phyloP scores from a whole-genome alignment of 2,888 invertebrate species.

The Acronicta leporina region DNA sequence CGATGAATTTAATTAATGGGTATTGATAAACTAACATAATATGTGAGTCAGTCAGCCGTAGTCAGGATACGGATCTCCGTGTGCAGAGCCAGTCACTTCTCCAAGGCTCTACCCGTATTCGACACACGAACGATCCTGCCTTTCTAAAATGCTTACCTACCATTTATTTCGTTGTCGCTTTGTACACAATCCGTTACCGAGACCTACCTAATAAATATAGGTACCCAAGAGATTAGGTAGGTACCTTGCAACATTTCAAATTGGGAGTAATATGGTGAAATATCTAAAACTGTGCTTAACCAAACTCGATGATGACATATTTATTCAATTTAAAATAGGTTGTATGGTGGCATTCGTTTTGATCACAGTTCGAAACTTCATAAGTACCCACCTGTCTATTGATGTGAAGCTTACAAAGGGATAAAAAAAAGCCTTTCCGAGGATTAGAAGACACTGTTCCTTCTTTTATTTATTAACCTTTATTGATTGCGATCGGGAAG shows the following conservation, averaged over 20 bases:
- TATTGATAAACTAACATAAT: slow-evolving; percentile 51
- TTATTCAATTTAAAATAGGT: too few species aligned
- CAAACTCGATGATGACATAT: neutral
- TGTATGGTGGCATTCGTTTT: too few species aligned
- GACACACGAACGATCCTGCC: slow-evolving; percentile 74
- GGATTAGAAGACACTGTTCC: too few species aligned
- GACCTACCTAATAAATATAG: slow-evolving; percentile 38
- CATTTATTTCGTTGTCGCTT: slow-evolving; percentile 53
- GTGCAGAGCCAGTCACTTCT: slow-evolving; percentile 76
- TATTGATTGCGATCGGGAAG: too few species aligned
- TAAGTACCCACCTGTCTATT: too few species aligned
- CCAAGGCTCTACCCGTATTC: slow-evolving; percentile 75
- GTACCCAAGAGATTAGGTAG: slow-evolving; percentile 15
- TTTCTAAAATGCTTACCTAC: slow-evolving; percentile 73
- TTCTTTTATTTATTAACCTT: too few species aligned
- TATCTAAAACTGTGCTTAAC: neutral
- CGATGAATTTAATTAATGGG: slow-evolving; percentile 15
- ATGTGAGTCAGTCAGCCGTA: slow-evolving; percentile 29
- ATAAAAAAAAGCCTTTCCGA: too few species aligned
- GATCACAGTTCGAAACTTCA: too few species aligned
- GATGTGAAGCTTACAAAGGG: too few species aligned
- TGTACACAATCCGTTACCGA: slow-evolving; percentile 44
- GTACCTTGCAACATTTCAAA: slow-evolving; percentile 15
- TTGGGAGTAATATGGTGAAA: neutral
- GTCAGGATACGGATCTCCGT: slow-evolving; percentile 79